These are phyloP conservation scores for Tadarida brasiliensis DNA, from an alignment of 2,797 vertebrate species.

Conservation along the genomic window DNA sequence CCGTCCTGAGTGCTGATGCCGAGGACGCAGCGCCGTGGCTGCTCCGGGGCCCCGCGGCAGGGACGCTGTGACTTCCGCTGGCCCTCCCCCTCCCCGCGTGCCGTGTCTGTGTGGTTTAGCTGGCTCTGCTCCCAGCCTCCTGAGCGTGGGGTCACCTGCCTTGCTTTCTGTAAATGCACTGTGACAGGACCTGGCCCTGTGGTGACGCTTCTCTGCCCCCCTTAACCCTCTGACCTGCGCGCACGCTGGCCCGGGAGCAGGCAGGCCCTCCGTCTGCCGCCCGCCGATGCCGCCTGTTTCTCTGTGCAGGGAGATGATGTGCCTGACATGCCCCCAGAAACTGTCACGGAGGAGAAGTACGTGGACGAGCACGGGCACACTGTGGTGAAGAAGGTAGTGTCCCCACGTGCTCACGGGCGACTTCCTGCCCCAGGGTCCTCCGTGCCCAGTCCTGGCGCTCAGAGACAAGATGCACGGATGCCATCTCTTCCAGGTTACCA, in stretches of 20 bases:
- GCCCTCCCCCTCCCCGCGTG: not conserved
- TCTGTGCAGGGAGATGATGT: slow-evolving; percentile 92
- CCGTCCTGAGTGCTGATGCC: too few species aligned
- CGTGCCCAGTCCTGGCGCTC: not conserved
- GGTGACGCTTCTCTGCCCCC: not conserved
- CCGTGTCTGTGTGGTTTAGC: slow-evolving; percentile 41
- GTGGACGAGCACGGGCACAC: slow-evolving; percentile 95
- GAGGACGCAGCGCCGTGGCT: not conserved
- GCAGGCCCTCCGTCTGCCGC: not conserved
- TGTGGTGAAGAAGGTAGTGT: slow-evolving; percentile 95
- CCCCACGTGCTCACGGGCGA: not conserved
- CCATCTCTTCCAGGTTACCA: slow-evolving; percentile 91
- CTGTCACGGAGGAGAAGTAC: slow-evolving; percentile 96
- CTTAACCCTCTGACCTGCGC: fast-evolving
- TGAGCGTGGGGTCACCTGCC: slow-evolving; percentile 77
- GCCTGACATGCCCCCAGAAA: slow-evolving; percentile 94
- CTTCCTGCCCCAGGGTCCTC: fast-evolving
- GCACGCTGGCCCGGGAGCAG: not conserved
- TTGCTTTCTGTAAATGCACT: slow-evolving; percentile 65
- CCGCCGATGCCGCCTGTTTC: not conserved
- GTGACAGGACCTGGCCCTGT: slow-evolving; percentile 57
- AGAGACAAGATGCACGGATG: not conserved
- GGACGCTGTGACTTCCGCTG: not conserved
- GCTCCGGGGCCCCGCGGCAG: not conserved
- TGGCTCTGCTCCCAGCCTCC: slow-evolving; percentile 50